phyloP scores from a whole-genome alignment of 2,797 vertebrate species.

The Notolabrus celidotus region DNA sequence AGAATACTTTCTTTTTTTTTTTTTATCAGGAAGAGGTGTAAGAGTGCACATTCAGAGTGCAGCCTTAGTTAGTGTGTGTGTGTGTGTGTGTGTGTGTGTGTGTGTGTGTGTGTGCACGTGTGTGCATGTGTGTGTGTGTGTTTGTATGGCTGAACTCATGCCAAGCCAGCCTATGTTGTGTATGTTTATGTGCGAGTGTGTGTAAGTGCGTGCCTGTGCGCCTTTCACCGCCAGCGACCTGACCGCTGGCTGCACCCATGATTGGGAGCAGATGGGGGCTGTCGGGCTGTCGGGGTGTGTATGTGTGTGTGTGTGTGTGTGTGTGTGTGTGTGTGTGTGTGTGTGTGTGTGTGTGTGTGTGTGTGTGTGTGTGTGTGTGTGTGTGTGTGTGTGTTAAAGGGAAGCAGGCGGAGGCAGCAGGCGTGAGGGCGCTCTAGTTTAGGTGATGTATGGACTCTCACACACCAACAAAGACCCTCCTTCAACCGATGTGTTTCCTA shows the following conservation, averaged over 20 bases:
- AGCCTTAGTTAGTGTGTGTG: background rate
- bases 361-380: constrained; percentile 42
- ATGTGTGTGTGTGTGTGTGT: constrained; percentile 40
- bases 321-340: constrained; percentile 39
- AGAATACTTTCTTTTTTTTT: constrained; percentile 40
- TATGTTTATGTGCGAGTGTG: constrained; percentile 52
- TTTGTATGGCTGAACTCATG: constrained; percentile 25
- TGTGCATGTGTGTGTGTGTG: constrained; percentile 6
- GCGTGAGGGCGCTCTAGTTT: constrained; percentile 72
- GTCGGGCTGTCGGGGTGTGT: too few species aligned
- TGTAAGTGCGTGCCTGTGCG: constrained; percentile 13
- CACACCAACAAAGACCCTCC: constrained; percentile 78
- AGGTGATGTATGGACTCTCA: constrained; percentile 83
- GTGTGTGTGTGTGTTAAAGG: background rate
- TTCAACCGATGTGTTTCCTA: constrained; percentile 74
- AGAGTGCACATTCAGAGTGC: background rate
- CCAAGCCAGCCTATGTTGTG: constrained; percentile 25
- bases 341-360: constrained; percentile 32
- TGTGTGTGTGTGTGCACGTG: constrained; percentile 34
- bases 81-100: background rate
- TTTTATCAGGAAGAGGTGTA: constrained; percentile 31
- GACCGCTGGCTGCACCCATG: constrained; percentile 86
- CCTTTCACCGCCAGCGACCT: constrained; percentile 64
- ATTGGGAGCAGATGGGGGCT: constrained; percentile 86
- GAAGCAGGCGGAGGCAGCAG: constrained; percentile 7